Base-by-base conservation (phyloP, 1,140 invertebrate species). In the Wiebesia pumilae region DNA sequence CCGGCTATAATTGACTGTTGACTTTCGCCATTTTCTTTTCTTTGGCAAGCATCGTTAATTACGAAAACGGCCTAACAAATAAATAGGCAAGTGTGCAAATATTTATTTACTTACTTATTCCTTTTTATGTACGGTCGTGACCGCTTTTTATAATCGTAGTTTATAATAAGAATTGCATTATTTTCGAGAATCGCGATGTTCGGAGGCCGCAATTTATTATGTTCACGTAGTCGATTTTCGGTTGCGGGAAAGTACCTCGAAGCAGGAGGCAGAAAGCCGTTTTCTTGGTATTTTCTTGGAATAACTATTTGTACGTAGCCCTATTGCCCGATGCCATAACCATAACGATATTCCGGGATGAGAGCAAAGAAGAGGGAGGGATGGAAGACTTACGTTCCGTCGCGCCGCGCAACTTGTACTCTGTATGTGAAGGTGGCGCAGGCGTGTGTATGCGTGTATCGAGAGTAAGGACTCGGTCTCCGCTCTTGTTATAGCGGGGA, bases 301-400 rank as follows among this genome's bases (percentile, higher is more conserved):
- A 91, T 91, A 92, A 92, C 91, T 90, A 90, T 92, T 93, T 93
- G 91, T 91, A 92, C 89, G 89, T 88, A 84, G 89, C 89, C 89
- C 88, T 88, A 89, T 90, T 89, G 90, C 91, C 90, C 90, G 90
- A 90, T 90, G 89, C 90, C 91, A 91, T 93, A 92, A 93, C 91
- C 91, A 87, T 93, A 93, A 93, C 91, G 90, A 90, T 91, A 91
- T 88, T 86, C 86, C 88, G 35, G 24, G 71, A 71, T 84, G 87
- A 89, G 89, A 91, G 88, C 87, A 88, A 87, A 79, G 88, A 88
- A 75, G 86, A 78, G 83, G 84, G 80, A 79, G 69, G 69, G 67
- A 85, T 75, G 35, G 67, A 69, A 84, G 51, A 81, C 62, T 62
- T 40, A 40, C 67, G 81, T 27, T 27, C 81, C 0, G 3, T 14